phyloP scores from a whole-genome alignment of 2,113 vertebrate genomes.

The Semnornis frantzii region DNA sequence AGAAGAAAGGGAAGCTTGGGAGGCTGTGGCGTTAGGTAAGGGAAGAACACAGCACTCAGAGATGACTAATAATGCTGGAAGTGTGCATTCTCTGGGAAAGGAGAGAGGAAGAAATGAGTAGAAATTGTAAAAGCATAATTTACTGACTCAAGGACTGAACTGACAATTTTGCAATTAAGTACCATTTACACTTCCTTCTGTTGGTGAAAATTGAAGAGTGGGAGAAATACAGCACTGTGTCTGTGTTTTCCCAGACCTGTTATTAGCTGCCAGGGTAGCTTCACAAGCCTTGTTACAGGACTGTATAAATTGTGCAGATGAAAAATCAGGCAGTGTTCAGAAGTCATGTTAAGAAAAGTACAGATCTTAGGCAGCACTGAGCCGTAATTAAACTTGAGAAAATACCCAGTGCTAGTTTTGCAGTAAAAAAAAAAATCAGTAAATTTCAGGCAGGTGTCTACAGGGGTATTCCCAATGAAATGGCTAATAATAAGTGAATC shows the following conservation, averaged over 20 bases:
- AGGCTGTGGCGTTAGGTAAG: neutral
- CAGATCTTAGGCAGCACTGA: neutral
- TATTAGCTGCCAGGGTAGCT: conserved; percentile 41
- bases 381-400: neutral
- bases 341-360: neutral
- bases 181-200: conserved; percentile 29
- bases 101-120: neutral
- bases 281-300: neutral
- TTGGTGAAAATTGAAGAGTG: conserved; percentile 35
- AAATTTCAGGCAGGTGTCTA: neutral
- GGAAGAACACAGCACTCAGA: neutral
- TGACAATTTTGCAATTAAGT: conserved; percentile 52
- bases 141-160: conserved; percentile 18
- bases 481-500: neutral
- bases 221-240: conserved; percentile 9
- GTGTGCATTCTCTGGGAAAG: neutral
- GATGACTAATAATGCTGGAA: neutral
- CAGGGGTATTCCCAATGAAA: neutral
- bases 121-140: neutral
- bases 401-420: neutral
- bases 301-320: neutral
- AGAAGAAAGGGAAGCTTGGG: neutral
- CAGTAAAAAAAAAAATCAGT: neutral
- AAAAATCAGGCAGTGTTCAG: neutral
- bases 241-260: conserved; percentile 46